Percentiles rank a stretch among this genome's conserved stretches.
Evolutionary conservation across 2,888 invertebrate genomes (phyloP).

Genomic region (Mesoligia furuncula): DNA sequence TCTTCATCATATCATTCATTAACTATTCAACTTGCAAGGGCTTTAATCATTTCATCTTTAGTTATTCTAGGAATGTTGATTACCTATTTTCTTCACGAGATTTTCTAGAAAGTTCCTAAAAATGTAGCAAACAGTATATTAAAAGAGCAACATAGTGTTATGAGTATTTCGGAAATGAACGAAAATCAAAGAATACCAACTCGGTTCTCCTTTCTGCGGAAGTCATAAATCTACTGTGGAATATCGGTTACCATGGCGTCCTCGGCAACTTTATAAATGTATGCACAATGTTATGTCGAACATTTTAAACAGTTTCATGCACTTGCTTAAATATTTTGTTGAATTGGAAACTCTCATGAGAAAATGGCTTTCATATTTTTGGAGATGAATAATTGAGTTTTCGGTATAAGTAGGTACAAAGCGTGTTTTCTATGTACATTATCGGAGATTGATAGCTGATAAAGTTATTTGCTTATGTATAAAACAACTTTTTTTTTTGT

Average conservation of each 20-base stretch:
- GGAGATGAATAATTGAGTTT: background rate
- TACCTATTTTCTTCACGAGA: background rate
- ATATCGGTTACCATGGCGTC: conserved; percentile 51
- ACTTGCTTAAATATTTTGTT: conserved; percentile 5
- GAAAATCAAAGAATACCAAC: conserved; percentile 52
- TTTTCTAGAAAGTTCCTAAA: conserved; percentile 8
- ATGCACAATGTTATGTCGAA: conserved; percentile 46
- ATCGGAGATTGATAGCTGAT: background rate
- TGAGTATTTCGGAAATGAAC: conserved; percentile 49
- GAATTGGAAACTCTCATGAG: conserved; percentile 18
- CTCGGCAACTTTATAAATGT: conserved; percentile 36
- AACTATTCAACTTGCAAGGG: no score
- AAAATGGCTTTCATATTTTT: background rate
- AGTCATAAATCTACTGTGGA: conserved; percentile 52
- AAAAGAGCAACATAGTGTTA: conserved; percentile 21
- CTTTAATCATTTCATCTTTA: background rate
- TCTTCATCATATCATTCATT: background rate
- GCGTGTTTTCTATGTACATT: background rate
- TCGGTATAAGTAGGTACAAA: background rate
- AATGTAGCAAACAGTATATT: background rate
- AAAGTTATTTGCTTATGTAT: background rate
- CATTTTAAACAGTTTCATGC: conserved; percentile 28
- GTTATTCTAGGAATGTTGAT: background rate
- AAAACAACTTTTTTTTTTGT: background rate
- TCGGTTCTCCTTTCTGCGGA: conserved; percentile 48